phyloP scores from a whole-genome alignment of 2,888 invertebrate genomes.

The Sphecodes monilicornis region DNA sequence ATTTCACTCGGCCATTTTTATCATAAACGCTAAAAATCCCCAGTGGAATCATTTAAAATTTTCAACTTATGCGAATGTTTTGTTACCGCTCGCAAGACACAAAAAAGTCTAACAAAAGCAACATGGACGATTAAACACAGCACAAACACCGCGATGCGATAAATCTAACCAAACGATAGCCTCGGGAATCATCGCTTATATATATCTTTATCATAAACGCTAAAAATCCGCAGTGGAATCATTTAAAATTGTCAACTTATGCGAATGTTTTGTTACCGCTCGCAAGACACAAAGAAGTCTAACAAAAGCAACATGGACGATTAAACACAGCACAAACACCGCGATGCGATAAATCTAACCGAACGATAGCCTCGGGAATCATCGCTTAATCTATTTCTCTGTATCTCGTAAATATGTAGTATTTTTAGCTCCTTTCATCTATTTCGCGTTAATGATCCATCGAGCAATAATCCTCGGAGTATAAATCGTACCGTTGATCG shows the following conservation, averaged over 20 bases:
- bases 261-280: not conserved
- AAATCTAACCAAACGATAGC: not conserved
- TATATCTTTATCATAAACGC: too few relatives aligned
- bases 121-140: not conserved
- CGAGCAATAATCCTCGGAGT: not conserved
- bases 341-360: not conserved
- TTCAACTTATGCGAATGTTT: not conserved
- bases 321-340: not conserved
- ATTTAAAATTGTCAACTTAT: not conserved
- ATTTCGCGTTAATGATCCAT: not conserved
- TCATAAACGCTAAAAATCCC: not conserved
- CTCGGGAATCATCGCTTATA: not conserved
- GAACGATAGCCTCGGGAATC: not conserved
- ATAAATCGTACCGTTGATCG: constrained; percentile 14
- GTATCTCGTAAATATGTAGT: not conserved
- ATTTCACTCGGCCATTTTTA: not conserved
- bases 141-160: not conserved
- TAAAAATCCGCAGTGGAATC: not conserved
- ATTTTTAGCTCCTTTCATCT: not conserved
- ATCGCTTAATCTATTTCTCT: not conserved
- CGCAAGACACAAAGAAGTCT: not conserved
- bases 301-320: not conserved
- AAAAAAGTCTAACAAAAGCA: not conserved
- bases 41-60: not conserved
- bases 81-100: not conserved